phyloP scores from a whole-genome alignment of 2,113 vertebrate genomes.

The Labrus mixtus region DNA sequence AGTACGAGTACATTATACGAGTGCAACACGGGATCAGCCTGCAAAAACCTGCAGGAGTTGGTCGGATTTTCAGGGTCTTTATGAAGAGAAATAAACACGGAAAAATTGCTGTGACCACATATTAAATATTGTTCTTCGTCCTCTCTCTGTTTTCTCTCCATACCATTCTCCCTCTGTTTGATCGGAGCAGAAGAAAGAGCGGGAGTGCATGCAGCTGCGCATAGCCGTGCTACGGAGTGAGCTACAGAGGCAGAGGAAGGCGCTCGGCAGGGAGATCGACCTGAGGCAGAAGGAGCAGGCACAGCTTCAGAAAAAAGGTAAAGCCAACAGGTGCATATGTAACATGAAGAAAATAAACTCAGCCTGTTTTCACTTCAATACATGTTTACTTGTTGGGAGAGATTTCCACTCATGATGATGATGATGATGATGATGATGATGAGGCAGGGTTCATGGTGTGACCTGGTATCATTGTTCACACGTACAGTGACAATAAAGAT shows the following conservation, averaged over 20 bases:
- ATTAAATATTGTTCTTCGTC: slow-evolving; percentile 23
- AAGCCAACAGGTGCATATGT: slow-evolving; percentile 1
- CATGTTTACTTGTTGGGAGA: too few species aligned
- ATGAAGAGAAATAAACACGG: slow-evolving; percentile 48
- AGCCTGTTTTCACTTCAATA: too few species aligned
- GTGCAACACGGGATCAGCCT: slow-evolving; percentile 27
- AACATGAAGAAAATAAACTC: too few species aligned
- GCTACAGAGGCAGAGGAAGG: slow-evolving; percentile 93
- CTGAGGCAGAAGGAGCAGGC: slow-evolving; percentile 88
- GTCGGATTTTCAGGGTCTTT: slow-evolving; percentile 33
- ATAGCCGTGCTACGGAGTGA: slow-evolving; percentile 93
- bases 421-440: too few species aligned
- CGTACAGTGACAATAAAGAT: too few species aligned
- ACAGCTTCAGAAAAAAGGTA: slow-evolving; percentile 90
- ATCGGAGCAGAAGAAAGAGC: slow-evolving; percentile 91
- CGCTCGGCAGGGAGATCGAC: slow-evolving; percentile 88
- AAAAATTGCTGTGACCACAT: slow-evolving; percentile 25
- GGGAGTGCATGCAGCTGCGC: slow-evolving; percentile 94
- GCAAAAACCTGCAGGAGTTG: slow-evolving; percentile 22
- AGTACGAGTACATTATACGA: slow-evolving; percentile 35
- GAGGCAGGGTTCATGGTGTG: too few species aligned
- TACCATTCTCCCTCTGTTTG: slow-evolving; percentile 6
- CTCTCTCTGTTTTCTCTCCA: slow-evolving; percentile 23
- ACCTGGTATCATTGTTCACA: too few species aligned
- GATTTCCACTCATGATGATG: too few species aligned